Base-by-base conservation (phyloP, 2,113 vertebrate genomes). In the Eleginops maclovinus region DNA sequence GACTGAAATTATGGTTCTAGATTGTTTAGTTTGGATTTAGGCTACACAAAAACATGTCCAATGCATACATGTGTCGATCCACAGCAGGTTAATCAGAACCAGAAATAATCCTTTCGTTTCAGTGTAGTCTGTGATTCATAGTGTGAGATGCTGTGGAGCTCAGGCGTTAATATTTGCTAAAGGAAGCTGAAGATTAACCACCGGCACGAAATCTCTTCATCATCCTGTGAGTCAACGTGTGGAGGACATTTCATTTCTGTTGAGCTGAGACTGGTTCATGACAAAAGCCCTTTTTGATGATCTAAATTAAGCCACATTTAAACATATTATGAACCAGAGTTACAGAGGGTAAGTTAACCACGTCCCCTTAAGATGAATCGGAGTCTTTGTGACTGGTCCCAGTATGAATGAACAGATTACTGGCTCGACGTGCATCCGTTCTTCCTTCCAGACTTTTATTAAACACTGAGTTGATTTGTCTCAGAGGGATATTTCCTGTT, bases 401-500 rank as follows among this genome's bases (percentile, higher is more conserved):
- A 0, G 13, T 2, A 7, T 60, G 46, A 46, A 47, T 70, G 69
- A 63, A 58, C 2, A 22, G 58, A 16, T 50, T 31, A 14, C 11
- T 26, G 43, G 28, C 41, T 4, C 11, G 17, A 24, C 61, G 59
- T 44, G 8, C 22, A 40, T 70, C 21, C 43, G 16, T 24, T 53
- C 43, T 43, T 21, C 2, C 49, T 59, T 31, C 24, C 12, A 36
- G 50, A 26, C 50, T 44, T 72, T 43, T 36, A 49, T 43, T 24
- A 54, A 50, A 64, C 54, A 41, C 49, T 4, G 49, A 44, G 21
- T 22, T 0, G 17, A 51, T 79, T 56, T 15, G 66, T 63, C 41
- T 49, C 49, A 1, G 19, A 72, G 2, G 55, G n/a, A 17, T 43
- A 36, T 44, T 87, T 91, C 84, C 84, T 72, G 85, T 65, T 79